These are phyloP conservation scores for Quadroppia sp. DNA, from an alignment of 2,888 invertebrate species.

Conservation along the genomic window DNA sequence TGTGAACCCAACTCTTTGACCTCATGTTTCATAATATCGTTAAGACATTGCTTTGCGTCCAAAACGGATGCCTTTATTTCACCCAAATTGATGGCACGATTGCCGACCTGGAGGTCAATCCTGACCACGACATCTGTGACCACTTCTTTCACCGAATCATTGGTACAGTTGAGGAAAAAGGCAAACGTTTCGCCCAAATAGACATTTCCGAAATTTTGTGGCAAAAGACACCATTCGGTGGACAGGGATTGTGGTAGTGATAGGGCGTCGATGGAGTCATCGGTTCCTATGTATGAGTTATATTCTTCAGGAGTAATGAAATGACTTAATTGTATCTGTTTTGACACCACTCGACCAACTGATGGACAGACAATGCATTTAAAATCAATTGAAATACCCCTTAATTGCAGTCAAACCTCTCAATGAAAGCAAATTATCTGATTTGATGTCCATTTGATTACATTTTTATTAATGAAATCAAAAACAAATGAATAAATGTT, in stretches of 20 bases:
- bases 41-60: conserved; percentile 67
- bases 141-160: conserved; percentile 63
- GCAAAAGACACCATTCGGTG: conserved; percentile 41
- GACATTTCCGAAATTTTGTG: conserved; percentile 68
- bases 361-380: neutral
- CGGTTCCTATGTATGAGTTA: conserved; percentile 30
- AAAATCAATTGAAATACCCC: neutral
- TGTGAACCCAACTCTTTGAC: conserved; percentile 99
- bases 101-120: conserved; percentile 55
- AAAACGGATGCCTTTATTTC: conserved; percentile 29
- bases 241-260: neutral
- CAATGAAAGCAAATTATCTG: conserved; percentile 38
- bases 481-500: no score
- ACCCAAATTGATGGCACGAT: conserved; percentile 35
- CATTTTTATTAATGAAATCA: no score
- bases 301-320: conserved; percentile 43
- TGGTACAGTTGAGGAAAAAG: conserved; percentile 94
- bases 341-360: conserved; percentile 41
- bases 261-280: conserved; percentile 26
- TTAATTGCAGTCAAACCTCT: conserved; percentile 18
- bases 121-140: conserved; percentile 79
- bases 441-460: conserved; percentile 36
- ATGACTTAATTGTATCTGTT: conserved; percentile 18
- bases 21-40: conserved; percentile 95
- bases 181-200: conserved; percentile 98